These are phyloP conservation scores for Dasyornis broadbenti DNA, from an alignment of 2,113 vertebrate species.

Conservation along the genomic window DNA sequence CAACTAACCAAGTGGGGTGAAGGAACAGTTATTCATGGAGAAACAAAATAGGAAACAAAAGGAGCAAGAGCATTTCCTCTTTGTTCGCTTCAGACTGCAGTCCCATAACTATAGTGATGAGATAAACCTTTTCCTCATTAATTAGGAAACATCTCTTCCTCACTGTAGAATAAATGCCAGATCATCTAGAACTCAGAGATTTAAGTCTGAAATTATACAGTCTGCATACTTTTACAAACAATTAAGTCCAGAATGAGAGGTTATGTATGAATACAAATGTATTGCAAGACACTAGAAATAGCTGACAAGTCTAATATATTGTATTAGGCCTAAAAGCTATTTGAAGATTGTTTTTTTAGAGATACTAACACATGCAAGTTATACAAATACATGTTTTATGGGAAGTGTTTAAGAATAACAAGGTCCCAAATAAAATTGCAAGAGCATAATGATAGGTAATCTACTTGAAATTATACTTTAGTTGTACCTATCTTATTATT, in stretches of 20 bases:
- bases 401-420: neutral
- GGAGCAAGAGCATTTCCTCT: conserved; percentile 1
- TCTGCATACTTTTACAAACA: neutral
- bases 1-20: neutral
- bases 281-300: neutral
- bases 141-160: neutral
- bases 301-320: neutral
- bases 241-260: neutral
- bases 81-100: neutral
- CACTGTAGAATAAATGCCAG: neutral
- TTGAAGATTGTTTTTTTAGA: neutral
- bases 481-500: neutral
- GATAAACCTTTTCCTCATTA: neutral
- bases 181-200: neutral
- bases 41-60: neutral
- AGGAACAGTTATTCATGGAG: neutral
- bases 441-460: neutral
- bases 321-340: neutral
- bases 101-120: neutral
- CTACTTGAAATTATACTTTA: neutral
- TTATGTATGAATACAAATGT: neutral
- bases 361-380: neutral
- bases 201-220: neutral
- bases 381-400: neutral
- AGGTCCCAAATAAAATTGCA: neutral